phyloP scores from a whole-genome alignment of 2,888 invertebrate species.

The Macropis europaea region DNA sequence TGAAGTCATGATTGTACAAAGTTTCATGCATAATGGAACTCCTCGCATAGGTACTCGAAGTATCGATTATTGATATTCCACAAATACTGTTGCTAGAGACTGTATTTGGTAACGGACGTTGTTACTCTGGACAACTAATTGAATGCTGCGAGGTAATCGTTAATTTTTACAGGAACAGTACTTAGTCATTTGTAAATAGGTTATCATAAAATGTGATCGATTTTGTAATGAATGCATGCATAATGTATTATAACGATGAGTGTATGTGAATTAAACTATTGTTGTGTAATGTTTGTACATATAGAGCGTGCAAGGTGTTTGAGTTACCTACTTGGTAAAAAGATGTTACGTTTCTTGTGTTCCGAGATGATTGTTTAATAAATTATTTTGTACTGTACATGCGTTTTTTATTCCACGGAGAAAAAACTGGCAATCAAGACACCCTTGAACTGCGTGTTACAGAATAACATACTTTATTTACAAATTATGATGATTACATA shows the following conservation, averaged over 20 bases:
- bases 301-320: constrained; percentile 15
- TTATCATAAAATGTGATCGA: constrained; percentile 9
- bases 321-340: constrained; percentile 10
- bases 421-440: not conserved
- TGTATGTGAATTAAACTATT: not conserved
- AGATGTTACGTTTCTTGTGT: constrained; percentile 38
- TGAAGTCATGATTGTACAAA: constrained; percentile 22
- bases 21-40: not conserved
- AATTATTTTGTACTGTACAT: constrained; percentile 58
- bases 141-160: not conserved
- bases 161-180: not conserved
- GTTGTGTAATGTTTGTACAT: constrained; percentile 5
- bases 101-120: constrained; percentile 2
- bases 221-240: constrained; percentile 9
- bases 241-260: constrained; percentile 21
- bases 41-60: not conserved
- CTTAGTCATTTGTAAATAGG: constrained; percentile 34
- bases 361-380: constrained; percentile 51
- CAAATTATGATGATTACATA: constrained; percentile 67
- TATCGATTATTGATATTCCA: constrained; percentile 12
- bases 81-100: constrained; percentile 1
- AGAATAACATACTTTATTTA: constrained; percentile 69
- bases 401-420: not conserved
- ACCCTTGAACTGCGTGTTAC: constrained; percentile 6
- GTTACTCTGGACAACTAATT: constrained; percentile 1